Evolutionary conservation across 2,888 invertebrate species (phyloP).

Genomic region (Ophioninae sp.): DNA sequence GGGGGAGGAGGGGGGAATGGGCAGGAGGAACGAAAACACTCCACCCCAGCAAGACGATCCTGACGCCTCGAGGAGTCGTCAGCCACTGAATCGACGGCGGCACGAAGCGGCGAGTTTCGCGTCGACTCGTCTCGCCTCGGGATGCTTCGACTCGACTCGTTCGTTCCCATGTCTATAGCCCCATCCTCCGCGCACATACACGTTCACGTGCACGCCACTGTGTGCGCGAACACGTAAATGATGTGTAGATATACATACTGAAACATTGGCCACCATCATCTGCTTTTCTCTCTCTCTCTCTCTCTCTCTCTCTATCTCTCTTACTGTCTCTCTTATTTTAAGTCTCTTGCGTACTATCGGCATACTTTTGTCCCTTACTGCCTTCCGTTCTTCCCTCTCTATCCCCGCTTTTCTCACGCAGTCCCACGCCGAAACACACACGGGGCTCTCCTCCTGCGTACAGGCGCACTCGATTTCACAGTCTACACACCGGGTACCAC

Average conservation of each 20-base stretch:
- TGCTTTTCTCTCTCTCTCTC: conserved; percentile 36
- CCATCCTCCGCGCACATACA: conserved; percentile 23
- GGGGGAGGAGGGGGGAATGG: conserved; percentile 9
- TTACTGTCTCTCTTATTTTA: conserved; percentile 22
- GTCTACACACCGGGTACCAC: conserved; percentile 47
- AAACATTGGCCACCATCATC: conserved; percentile 38
- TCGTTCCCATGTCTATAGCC: conserved; percentile 71
- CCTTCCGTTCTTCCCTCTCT: conserved; percentile 25
- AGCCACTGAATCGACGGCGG: conserved; percentile 75
- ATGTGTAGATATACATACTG: conserved; percentile 4
- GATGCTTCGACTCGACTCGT: conserved; percentile 80
- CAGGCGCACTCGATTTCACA: conserved; percentile 48
- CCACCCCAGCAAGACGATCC: conserved; percentile 83
- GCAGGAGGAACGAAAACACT: conserved; percentile 79
- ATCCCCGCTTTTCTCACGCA: conserved; percentile 45
- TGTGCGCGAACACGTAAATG: neutral
- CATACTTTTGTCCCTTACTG: conserved; percentile 67
- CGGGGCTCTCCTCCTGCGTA: conserved; percentile 11
- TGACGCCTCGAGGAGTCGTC: conserved; percentile 78
- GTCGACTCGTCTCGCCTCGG: conserved; percentile 84
- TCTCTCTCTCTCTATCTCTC: conserved; percentile 24
- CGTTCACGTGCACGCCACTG: neutral
- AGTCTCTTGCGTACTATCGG: conserved; percentile 76
- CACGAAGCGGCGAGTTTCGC: conserved; percentile 57
- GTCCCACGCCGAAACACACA: conserved; percentile 25